These are phyloP conservation scores for Otolemur garnettii DNA, from an alignment of 2,113 vertebrate species.

Conservation along the genomic window DNA sequence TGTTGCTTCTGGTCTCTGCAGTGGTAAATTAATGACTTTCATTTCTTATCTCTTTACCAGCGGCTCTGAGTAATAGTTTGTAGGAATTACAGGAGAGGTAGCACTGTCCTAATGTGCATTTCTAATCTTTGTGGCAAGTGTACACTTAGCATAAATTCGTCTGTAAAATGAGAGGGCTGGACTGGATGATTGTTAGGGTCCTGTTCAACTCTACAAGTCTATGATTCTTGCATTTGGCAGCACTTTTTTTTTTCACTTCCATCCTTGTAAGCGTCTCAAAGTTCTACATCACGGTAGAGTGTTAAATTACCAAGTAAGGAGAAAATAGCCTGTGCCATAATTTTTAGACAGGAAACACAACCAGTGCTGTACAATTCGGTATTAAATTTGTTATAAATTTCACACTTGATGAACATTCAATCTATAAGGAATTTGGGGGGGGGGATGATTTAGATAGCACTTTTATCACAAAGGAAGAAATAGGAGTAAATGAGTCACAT, in stretches of 20 bases:
- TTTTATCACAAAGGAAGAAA: conserved; percentile 84
- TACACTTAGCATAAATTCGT: conserved; percentile 47
- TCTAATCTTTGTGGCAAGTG: conserved; percentile 73
- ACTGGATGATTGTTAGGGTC: conserved; percentile 26
- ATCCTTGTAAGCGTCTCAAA: conserved; percentile 52
- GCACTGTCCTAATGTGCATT: conserved; percentile 66
- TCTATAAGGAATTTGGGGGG: conserved; percentile 78
- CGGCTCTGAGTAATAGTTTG: conserved; percentile 81
- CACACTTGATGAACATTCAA: conserved; percentile 82
- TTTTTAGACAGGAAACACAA: conserved; percentile 71
- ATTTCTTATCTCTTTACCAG: conserved; percentile 81
- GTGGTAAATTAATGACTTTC: conserved; percentile 86
- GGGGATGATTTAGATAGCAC: conserved; percentile 70
- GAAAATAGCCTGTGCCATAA: conserved; percentile 65
- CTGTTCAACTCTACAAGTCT: conserved; percentile 9
- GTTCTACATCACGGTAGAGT: conserved; percentile 24
- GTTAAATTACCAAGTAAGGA: conserved; percentile 57
- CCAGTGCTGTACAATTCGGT: conserved; percentile 67
- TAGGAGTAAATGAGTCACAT: conserved; percentile 85
- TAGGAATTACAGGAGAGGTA: conserved; percentile 78
- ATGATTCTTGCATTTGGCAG: conserved; percentile 34
- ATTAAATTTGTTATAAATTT: conserved; percentile 84
- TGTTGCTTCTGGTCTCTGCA: conserved; percentile 82
- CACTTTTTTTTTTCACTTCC: conserved; percentile 37
- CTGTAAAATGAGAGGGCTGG: conserved; percentile 65